Evolutionary conservation across 2,888 invertebrate species (phyloP), one percentile per base, ranked within the genome.

Genomic region (Sylvicola cinctus): DNA sequence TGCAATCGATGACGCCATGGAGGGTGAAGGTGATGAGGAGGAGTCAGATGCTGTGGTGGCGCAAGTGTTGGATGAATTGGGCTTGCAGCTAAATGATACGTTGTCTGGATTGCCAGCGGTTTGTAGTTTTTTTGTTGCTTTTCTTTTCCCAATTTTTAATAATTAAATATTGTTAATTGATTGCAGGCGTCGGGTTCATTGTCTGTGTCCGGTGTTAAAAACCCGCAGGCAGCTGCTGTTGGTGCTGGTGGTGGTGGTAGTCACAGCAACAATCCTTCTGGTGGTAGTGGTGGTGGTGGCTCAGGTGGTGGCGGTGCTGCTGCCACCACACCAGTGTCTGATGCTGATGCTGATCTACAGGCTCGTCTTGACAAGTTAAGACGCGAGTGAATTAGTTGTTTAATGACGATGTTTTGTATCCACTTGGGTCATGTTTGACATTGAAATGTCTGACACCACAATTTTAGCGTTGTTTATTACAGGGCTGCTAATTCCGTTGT

Each of bases 1-100:
- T 59, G 95, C 91, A 32, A 96, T 99, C 50, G 98, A 98, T 57
- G 98, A 98, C 62, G 98, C 96, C 2, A 91, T 99, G 81, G 96
- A 88, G 47, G 96, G 85, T 42, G 96, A 93, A 51, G 93, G 77
- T 31, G 98, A 99, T 53, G 93, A 95, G 54, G 93, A 95, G 51
- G 96, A 98, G 62, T 90, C 90, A 51, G 90, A 95, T 61, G 85
- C 85, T 33, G 77, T 95, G 45, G 93, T 96, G 23, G 70, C 79
- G 2, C 91, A 98, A 70, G 93, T 98, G 35, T 62, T 98, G 46
- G 96, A 98, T 58, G 98, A 98, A 62, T 63, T 98, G 44, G 96
- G 98, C 20, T 68, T 98, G 40, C 93, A 96, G 62, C 65, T 98
- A 48, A 81, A 74, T 41, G 95, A 95, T 57, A 80, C 87, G 55